phyloP scores from a whole-genome alignment of 2,113 vertebrate species.

The Colinus virginianus region DNA sequence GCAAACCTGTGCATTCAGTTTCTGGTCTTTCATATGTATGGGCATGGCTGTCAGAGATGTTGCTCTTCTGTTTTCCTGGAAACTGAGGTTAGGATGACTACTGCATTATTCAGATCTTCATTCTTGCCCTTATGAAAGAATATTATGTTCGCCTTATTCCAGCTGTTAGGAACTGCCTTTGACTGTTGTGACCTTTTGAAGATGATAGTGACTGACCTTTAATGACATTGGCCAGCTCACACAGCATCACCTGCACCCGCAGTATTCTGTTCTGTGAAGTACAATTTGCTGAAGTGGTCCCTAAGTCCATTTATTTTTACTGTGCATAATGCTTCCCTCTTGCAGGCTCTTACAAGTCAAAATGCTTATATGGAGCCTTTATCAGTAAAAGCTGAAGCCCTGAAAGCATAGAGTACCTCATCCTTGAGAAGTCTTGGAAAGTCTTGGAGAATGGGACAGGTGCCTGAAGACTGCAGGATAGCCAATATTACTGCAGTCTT shows the following conservation, averaged over 20 bases:
- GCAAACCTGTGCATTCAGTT: not conserved
- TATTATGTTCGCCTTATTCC: not conserved
- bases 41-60: not conserved
- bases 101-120: not conserved
- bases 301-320: not conserved
- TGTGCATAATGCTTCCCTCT: not conserved
- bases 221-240: not conserved
- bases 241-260: rapidly evolving
- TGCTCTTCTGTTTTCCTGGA: not conserved
- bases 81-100: not conserved
- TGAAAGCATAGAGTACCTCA: not conserved
- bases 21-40: not conserved
- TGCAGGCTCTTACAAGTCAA: not conserved
- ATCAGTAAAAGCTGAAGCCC: not conserved
- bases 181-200: not conserved
- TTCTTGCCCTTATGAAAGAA: not conserved
- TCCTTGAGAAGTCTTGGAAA: too few species aligned
- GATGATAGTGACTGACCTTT: not conserved
- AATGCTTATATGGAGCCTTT: not conserved
- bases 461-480: too few species aligned
- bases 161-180: not conserved
- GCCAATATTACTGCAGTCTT: too few species aligned
- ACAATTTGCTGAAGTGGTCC: not conserved
- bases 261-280: not conserved
- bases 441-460: too few species aligned